These are phyloP conservation scores for Zygothrica quintamaculata DNA, from an alignment of 2,888 invertebrate species.

Conservation along the genomic window DNA sequence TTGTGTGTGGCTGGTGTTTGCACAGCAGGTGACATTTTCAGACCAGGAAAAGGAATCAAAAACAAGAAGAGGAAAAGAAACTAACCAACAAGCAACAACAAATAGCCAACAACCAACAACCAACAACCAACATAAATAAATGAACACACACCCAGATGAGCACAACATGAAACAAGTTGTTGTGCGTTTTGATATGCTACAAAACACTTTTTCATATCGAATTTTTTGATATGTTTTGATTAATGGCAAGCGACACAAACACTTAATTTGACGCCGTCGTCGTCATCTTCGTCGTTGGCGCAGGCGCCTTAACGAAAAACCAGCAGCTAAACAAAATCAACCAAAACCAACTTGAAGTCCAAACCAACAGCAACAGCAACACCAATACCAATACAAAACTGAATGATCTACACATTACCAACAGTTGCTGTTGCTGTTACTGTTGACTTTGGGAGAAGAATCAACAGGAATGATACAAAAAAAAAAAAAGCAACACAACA, in stretches of 20 bases:
- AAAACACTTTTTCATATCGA: slow-evolving; percentile 80
- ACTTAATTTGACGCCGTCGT: slow-evolving; percentile 82
- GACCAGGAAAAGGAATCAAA: slow-evolving; percentile 71
- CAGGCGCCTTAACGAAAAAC: slow-evolving; percentile 77
- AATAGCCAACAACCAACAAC: too few species aligned
- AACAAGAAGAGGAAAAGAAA: slow-evolving; percentile 24
- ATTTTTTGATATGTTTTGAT: slow-evolving; percentile 81
- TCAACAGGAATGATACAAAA: slow-evolving; percentile 24
- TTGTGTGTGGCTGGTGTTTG: slow-evolving; percentile 63
- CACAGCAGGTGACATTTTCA: slow-evolving; percentile 80
- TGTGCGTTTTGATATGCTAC: slow-evolving; percentile 72
- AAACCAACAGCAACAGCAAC: too few species aligned
- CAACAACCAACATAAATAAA: slow-evolving; percentile 6
- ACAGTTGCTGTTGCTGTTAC: slow-evolving; percentile 47
- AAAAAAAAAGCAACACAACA: slow-evolving; percentile 10
- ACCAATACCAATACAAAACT: too few species aligned
- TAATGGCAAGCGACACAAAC: slow-evolving; percentile 83
- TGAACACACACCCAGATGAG: slow-evolving; percentile 53
- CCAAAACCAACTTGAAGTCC: slow-evolving; percentile 15
- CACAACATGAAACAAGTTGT: slow-evolving; percentile 74
- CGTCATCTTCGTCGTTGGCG: slow-evolving; percentile 36
- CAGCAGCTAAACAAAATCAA: slow-evolving; percentile 36
- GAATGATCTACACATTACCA: slow-evolving; percentile 44
- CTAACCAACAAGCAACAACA: too few species aligned
- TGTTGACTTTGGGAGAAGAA: slow-evolving; percentile 40